Percentiles rank a stretch among this genome's conserved stretches.
phyloP scores from a whole-genome alignment of 2,888 invertebrate species.

The Drosophila nigricruria region DNA sequence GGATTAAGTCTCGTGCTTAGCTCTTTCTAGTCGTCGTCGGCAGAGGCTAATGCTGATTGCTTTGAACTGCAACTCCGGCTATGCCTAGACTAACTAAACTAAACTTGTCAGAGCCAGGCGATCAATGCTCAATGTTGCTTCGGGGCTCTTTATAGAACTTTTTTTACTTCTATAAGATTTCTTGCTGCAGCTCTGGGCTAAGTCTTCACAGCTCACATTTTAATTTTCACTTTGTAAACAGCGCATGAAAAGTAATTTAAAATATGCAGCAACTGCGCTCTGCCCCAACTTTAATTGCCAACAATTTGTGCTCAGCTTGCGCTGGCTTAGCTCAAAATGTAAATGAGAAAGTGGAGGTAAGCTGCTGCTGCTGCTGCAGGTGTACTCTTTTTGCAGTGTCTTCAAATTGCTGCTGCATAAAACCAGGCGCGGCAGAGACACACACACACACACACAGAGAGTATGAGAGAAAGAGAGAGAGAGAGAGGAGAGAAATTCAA shows the following conservation, averaged over 20 bases:
- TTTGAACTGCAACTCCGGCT: too few species aligned
- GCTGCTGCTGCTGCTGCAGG: neutral
- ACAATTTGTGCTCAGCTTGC: neutral
- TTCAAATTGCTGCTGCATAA: neutral
- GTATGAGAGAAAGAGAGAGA: neutral
- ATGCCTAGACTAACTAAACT: too few species aligned
- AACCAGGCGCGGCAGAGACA: neutral
- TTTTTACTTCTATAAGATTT: too few species aligned
- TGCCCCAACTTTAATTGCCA: neutral
- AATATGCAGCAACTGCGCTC: neutral
- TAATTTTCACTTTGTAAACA: neutral
- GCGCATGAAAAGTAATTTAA: neutral
- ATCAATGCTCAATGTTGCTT: too few species aligned
- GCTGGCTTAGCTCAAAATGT: neutral
- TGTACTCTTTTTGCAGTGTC: neutral
- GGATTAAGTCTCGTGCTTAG: conserved; percentile 2
- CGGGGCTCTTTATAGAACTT: too few species aligned
- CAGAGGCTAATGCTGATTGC: too few species aligned
- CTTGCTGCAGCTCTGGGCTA: too few species aligned
- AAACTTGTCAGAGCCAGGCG: too few species aligned
- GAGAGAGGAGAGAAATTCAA: neutral
- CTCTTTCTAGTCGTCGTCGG: too few species aligned
- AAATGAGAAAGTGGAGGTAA: neutral
- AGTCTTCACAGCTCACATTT: too few species aligned
- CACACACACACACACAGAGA: neutral